Conservation (phyloP, 2,113 vertebrate genomes). For the Psilopogon haemacephalus region DNA sequence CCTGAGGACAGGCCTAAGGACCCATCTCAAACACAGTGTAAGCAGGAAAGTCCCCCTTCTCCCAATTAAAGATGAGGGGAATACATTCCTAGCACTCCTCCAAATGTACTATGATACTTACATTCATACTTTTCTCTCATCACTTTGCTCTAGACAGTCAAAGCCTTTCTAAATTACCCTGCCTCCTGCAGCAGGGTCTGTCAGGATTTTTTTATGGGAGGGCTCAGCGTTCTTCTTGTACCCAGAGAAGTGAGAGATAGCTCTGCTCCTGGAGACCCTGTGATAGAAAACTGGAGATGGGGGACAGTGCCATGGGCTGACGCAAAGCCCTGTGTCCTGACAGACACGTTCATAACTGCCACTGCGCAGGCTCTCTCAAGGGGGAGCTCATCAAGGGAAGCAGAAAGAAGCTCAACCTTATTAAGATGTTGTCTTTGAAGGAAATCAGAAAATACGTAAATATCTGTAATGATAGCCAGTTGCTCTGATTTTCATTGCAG, state of each 20-base stretch:
- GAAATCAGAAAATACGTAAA: not conserved
- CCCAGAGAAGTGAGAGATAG: not conserved
- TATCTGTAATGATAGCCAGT: not conserved
- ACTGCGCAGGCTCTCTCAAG: not conserved
- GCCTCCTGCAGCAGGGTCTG: rapidly evolving
- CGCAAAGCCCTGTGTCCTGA: not conserved
- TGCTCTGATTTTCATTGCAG: not conserved
- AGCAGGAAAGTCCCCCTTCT: not conserved
- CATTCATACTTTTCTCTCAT: not conserved
- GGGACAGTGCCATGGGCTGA: not conserved
- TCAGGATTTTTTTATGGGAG: not conserved
- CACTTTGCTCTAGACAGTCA: not conserved
- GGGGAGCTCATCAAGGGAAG: rapidly evolving
- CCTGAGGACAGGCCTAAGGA: too few relatives aligned
- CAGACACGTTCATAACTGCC: not conserved
- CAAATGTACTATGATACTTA: not conserved
- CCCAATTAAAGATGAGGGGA: not conserved
- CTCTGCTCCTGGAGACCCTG: not conserved
- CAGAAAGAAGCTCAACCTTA: not conserved
- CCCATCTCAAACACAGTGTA: not conserved
- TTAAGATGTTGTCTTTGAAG: not conserved
- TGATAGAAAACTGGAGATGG: not conserved
- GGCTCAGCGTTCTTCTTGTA: rapidly evolving
- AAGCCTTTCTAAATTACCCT: not conserved
- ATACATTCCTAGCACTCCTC: not conserved